phyloP scores from a whole-genome alignment of 2,113 vertebrate genomes.

The Mobula birostris region DNA sequence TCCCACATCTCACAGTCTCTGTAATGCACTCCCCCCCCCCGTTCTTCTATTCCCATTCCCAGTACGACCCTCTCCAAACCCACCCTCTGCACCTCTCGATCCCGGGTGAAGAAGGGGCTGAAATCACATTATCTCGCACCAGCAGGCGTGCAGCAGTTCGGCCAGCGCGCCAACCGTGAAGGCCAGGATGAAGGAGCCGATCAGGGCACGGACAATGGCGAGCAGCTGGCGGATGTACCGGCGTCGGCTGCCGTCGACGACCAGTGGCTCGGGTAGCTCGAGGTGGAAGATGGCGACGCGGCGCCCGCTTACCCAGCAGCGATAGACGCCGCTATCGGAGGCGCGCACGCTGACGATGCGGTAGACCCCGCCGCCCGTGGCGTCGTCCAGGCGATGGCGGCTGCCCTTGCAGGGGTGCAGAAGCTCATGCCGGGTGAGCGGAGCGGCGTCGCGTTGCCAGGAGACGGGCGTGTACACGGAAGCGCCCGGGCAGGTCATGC shows the following conservation, averaged over 20 bases:
- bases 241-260: background rate
- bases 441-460: background rate
- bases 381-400: background rate
- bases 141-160: background rate
- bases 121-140: background rate
- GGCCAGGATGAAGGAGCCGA: background rate
- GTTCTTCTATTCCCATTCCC: no score
- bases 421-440: background rate
- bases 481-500: background rate
- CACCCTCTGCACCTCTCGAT: background rate
- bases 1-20: background rate
- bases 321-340: background rate
- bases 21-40: background rate
- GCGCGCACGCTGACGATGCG: background rate
- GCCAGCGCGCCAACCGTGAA: background rate
- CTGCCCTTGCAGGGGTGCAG: background rate
- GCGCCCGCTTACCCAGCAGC: background rate
- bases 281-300: background rate
- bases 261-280: background rate
- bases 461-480: slow-evolving; percentile 2
- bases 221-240: background rate
- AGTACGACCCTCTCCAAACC: background rate
- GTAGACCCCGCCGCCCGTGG: background rate
- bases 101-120: background rate
- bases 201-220: background rate